Conservation (phyloP, 2,113 vertebrate species). For the Syrmaticus mikado region DNA sequence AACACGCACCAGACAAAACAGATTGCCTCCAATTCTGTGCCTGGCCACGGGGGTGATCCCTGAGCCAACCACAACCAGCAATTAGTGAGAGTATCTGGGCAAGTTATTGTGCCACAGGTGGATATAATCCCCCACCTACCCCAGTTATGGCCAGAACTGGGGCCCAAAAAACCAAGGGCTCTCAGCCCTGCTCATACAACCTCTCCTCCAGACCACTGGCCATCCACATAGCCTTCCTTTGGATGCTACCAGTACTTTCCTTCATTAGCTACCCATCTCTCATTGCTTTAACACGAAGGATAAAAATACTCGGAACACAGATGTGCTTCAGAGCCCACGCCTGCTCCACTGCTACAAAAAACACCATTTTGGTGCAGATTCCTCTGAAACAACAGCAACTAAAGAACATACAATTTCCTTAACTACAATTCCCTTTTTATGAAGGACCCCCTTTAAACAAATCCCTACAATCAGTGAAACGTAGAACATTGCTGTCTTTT, state of each 20-base stretch:
- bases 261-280: background rate
- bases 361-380: background rate
- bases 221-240: background rate
- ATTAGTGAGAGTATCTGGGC: background rate
- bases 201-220: background rate
- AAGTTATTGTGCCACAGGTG: background rate
- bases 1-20: background rate
- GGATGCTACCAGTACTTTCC: background rate
- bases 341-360: background rate
- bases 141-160: background rate
- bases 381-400: background rate
- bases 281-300: background rate
- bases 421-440: background rate
- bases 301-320: background rate
- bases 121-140: background rate
- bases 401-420: background rate
- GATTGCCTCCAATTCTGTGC: background rate
- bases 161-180: background rate
- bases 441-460: background rate
- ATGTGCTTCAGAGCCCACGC: background rate
- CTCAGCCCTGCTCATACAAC: background rate
- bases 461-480: background rate
- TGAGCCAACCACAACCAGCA: background rate
- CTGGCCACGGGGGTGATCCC: background rate
- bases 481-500: background rate